Percentiles rank a stretch among this genome's conserved stretches.
Conservation (phyloP, 2,113 vertebrate genomes). For the Bujurquina vittata region DNA sequence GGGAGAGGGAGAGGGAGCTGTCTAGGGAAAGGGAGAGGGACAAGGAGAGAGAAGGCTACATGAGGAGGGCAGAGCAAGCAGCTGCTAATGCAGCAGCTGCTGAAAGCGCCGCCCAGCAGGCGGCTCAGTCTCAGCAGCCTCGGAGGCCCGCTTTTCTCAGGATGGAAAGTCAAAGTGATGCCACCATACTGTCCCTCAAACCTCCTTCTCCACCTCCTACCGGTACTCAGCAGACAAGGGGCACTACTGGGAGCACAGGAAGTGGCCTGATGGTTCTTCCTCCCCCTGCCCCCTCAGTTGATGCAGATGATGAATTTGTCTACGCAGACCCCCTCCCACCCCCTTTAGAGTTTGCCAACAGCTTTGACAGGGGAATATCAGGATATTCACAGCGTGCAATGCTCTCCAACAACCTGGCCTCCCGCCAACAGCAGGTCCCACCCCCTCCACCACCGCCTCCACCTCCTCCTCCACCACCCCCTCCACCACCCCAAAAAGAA, state of each 20-base stretch:
- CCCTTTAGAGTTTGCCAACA: conserved; percentile 92
- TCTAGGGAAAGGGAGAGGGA: conserved; percentile 72
- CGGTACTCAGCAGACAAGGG: conserved; percentile 49
- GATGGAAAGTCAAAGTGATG: conserved; percentile 80
- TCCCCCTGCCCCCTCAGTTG: conserved; percentile 90
- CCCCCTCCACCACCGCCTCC: conserved; percentile 52
- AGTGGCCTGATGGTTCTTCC: conserved; percentile 87
- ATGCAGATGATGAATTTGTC: conserved; percentile 90
- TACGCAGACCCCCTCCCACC: conserved; percentile 91
- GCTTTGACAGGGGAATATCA: conserved; percentile 83
- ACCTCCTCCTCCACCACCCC: conserved; percentile 63
- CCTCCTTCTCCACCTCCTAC: conserved; percentile 77
- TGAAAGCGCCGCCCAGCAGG: conserved; percentile 53
- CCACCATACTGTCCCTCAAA: conserved; percentile 79
- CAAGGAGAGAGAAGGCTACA: conserved; percentile 72
- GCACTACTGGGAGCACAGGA: conserved; percentile 64
- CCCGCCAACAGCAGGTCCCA: conserved; percentile 62
- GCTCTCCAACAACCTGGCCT: conserved; percentile 63
- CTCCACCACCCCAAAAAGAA: conserved; percentile 71
- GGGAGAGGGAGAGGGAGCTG: conserved; percentile 69
- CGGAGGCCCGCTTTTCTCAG: conserved; percentile 77
- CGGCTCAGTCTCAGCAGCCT: conserved; percentile 69
- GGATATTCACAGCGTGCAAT: conserved; percentile 67
- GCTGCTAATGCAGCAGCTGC: conserved; percentile 26
- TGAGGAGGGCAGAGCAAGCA: conserved; percentile 73